Evolutionary conservation across 2,113 vertebrate species (phyloP), one percentile per base, ranked within the genome.

Genomic region (Oceanodroma tethys): DNA sequence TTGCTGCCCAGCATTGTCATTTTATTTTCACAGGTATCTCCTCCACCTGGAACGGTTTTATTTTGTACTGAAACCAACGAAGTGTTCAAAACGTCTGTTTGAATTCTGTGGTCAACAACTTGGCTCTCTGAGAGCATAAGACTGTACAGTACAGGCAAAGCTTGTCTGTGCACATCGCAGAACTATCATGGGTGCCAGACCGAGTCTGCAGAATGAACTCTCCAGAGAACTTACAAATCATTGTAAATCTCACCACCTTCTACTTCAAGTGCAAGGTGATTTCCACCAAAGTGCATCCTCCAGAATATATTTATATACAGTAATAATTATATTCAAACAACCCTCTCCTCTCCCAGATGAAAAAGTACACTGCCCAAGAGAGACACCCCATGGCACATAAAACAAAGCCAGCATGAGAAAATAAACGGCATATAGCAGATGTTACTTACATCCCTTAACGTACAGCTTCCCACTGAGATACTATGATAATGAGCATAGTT

Each of bases 11-110:
- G 81, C 68, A 60, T 17, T 82, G 60, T 89, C 23, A 66, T 87
- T 84, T 91, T 92, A n/a, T 94, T 97, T 95, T 81, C 90, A 91
- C 91, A 95, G 91, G 93, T 56, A 76, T 70, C 76, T 84, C 71
- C 59, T 76, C 48, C 76, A 94, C 91, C 65, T 93, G 73, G 81
- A 86, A 90, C 0, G 0, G 65, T 78, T 94, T 96, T 63, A 88
- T 53, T 94, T 76, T 43, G 25, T 60, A 68, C 58, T 65, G 48
- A 93, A 90, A 91, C 81, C 23, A 43, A 36, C 5, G 8, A 27
- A 75, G 32, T 5, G 21, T 79, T 91, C 70, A 88, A 62, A 63
- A 82, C 83, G 32, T 38, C 62, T 80, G 20, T 67, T 63, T 93
- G 63, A 90, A 43, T 93, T 88, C 79, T 92, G 93, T 53, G 75